A percentile compares a stretch with the other conserved stretches of the same genome.
Evolutionary conservation across 2,888 invertebrate species (phyloP).

Genomic region (Pristionchus mayeri): DNA sequence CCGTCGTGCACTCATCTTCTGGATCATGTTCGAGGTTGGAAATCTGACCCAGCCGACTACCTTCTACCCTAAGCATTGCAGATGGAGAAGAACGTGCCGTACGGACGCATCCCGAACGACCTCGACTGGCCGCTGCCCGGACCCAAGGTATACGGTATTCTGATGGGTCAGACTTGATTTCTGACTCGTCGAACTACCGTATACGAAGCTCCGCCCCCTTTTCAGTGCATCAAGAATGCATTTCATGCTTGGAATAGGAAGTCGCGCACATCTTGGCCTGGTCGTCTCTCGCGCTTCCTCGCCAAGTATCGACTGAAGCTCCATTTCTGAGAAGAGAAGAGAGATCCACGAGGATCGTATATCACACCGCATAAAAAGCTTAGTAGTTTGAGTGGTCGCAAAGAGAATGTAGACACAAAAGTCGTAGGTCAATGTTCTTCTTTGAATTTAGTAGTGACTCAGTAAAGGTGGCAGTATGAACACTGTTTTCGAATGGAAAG

Average conservation of each 20-base stretch:
- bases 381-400: too few species aligned
- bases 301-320: constrained; percentile 48
- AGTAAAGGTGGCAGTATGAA: too few species aligned
- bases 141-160: constrained; percentile 30
- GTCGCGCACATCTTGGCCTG: background rate
- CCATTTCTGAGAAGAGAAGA: constrained; percentile 51
- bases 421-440: too few species aligned
- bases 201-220: background rate
- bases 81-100: constrained; percentile 51
- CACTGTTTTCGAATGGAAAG: too few species aligned
- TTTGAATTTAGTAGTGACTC: too few species aligned
- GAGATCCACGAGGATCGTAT: too few species aligned
- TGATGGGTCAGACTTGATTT: background rate
- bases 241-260: constrained; percentile 37
- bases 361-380: too few species aligned
- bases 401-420: too few species aligned
- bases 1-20: constrained; percentile 46
- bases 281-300: constrained; percentile 43
- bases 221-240: constrained; percentile 29
- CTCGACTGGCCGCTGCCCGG: constrained; percentile 51
- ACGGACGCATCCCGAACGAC: constrained; percentile 50
- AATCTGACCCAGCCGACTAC: too few species aligned
- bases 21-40: constrained; percentile 51
- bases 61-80: too few species aligned
- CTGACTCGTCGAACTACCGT: background rate